Evolutionary conservation across 2,797 vertebrate genomes (phyloP), one percentile per base, ranked within the genome.

Genomic region (Neosilurus hyrtlii): DNA sequence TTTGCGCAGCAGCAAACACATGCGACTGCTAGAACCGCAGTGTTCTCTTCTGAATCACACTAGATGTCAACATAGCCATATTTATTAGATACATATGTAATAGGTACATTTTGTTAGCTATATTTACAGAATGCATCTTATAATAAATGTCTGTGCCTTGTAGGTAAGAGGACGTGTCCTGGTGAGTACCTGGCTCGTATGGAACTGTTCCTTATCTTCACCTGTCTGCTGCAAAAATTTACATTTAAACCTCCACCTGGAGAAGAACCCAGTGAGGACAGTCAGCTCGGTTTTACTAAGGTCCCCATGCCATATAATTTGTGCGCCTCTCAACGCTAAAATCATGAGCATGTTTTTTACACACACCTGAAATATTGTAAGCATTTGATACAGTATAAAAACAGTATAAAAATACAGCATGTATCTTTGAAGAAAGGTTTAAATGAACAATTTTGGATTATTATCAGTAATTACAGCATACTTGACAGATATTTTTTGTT

Each of bases 171-270:
- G 51, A 43, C 67, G 59, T 89, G 88, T 56, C 79, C 89, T 22
- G 90, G 89, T 22, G 87, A 91, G 63, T 74, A 83, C 49, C 75
- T 91, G 80, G 86, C 89, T 79, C 87, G 85, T 57, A 85, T 90
- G 81, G 89, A 90, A 86, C 73, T 90, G 12, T 90, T 91, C 76
- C 86, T 90, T 66, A 74, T 91, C 56, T 86, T 90, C 80, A 86
- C 85, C 26, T 80, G 86, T 16, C 86, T 90, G 4, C 84, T 91
- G 52, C 89, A 91, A 80, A 90, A 56, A 83, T 91, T 83, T 7
- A 86, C 37, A 77, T 68, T 84, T 16, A 80, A 61, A 35, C 68
- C 83, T 37, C 72, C 83, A 22, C 66, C 79, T 51, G 86, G 83
- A 20, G 83, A 83, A 79, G 87, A 89, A 77, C 85, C 77, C 43